These are phyloP conservation scores for Rhinoraja longicauda DNA, from an alignment of 2,797 vertebrate genomes.

Conservation along the genomic window DNA sequence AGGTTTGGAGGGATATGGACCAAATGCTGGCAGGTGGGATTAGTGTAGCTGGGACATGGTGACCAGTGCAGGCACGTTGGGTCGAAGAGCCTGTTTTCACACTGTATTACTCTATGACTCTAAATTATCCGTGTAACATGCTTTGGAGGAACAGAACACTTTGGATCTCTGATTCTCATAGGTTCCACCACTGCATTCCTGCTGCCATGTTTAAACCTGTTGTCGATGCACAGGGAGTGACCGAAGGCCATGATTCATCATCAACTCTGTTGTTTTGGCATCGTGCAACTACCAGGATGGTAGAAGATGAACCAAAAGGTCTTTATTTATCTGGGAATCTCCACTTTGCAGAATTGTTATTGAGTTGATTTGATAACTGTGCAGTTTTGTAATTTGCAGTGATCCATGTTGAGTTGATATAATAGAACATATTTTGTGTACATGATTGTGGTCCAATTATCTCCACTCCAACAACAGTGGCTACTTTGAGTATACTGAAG, in stretches of 20 bases:
- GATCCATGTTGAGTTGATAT: background rate
- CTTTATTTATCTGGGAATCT: background rate
- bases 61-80: too few relatives aligned
- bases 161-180: background rate
- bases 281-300: background rate
- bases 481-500: background rate
- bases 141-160: background rate
- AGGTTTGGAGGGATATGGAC: too few relatives aligned
- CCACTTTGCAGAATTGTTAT: background rate
- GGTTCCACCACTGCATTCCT: background rate
- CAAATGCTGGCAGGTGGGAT: background rate
- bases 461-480: background rate
- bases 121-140: too few relatives aligned
- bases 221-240: background rate
- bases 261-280: background rate
- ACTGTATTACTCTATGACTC: too few relatives aligned
- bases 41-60: too few relatives aligned
- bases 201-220: background rate
- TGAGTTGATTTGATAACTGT: background rate
- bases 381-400: background rate
- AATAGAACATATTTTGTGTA: background rate
- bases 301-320: background rate
- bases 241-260: background rate
- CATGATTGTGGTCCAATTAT: background rate
- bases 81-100: too few relatives aligned